Conservation (phyloP, 2,888 invertebrate genomes). For the Pristionchus exspectatus region DNA sequence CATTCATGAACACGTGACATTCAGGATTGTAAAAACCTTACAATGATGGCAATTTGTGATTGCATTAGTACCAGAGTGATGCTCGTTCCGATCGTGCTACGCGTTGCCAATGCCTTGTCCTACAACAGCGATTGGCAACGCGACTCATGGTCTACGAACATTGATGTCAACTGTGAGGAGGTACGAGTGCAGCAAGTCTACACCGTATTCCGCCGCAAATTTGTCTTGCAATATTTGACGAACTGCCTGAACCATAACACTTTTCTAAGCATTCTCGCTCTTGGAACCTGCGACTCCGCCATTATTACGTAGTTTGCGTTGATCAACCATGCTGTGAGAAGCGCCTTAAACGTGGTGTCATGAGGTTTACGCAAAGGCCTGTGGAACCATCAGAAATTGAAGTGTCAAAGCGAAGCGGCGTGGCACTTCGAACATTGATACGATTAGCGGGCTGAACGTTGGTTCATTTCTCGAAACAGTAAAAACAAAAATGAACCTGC, state of each 20-base stretch:
- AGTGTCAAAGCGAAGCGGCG: background rate
- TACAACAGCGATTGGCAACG: background rate
- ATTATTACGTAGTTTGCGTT: background rate
- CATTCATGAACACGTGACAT: too few relatives aligned
- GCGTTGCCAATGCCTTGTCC: background rate
- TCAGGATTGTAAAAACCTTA: too few relatives aligned
- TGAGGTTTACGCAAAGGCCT: too few relatives aligned
- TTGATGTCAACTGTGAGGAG: background rate
- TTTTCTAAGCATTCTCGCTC: background rate
- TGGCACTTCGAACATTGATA: background rate
- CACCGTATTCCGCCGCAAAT: background rate
- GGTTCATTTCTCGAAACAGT: too few relatives aligned
- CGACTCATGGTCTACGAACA: background rate
- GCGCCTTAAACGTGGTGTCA: background rate
- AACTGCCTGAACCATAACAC: background rate
- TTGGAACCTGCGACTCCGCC: background rate
- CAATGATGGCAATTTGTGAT: background rate
- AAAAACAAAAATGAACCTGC: background rate
- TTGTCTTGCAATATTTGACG: background rate
- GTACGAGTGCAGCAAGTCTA: background rate
- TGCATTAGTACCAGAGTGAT: background rate
- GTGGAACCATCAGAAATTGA: background rate
- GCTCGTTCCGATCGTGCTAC: background rate
- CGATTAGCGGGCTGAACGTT: background rate
- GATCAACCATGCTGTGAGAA: background rate